phyloP scores from a whole-genome alignment of 2,797 vertebrate species.

The Onychomys torridus region DNA sequence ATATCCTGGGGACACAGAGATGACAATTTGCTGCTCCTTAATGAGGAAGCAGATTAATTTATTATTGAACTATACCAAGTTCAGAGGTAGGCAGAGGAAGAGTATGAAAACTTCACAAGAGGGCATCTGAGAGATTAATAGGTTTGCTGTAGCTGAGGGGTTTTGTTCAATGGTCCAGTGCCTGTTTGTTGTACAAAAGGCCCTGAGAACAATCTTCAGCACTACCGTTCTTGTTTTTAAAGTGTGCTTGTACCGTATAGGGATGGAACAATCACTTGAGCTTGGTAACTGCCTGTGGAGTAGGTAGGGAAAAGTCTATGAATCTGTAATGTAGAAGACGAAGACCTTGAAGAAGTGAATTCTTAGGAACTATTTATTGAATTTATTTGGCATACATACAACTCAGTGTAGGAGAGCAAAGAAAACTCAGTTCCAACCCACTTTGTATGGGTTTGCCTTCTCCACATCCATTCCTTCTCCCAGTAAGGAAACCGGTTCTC shows the following conservation, averaged over 20 bases:
- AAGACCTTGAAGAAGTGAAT: neutral
- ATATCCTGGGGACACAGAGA: neutral
- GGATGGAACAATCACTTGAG: neutral
- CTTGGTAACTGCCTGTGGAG: neutral
- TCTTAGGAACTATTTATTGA: slow-evolving; percentile 12
- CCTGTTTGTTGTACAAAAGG: neutral
- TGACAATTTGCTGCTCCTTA: neutral
- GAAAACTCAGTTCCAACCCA: neutral
- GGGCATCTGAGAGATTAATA: neutral
- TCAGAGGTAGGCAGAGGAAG: neutral
- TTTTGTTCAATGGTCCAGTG: neutral
- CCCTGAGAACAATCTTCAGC: neutral
- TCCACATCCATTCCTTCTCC: neutral
- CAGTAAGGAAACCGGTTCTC: neutral
- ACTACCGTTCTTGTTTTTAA: neutral
- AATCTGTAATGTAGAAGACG: neutral
- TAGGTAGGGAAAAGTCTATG: neutral
- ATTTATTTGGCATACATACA: neutral
- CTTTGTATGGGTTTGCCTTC: neutral
- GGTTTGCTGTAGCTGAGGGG: neutral
- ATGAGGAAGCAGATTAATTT: neutral
- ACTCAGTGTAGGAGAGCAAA: neutral
- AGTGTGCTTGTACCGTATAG: neutral
- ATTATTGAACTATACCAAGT: neutral
- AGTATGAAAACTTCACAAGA: neutral